Conservation (phyloP, 2,113 vertebrate species). For the Coptodon bakossiorum region DNA sequence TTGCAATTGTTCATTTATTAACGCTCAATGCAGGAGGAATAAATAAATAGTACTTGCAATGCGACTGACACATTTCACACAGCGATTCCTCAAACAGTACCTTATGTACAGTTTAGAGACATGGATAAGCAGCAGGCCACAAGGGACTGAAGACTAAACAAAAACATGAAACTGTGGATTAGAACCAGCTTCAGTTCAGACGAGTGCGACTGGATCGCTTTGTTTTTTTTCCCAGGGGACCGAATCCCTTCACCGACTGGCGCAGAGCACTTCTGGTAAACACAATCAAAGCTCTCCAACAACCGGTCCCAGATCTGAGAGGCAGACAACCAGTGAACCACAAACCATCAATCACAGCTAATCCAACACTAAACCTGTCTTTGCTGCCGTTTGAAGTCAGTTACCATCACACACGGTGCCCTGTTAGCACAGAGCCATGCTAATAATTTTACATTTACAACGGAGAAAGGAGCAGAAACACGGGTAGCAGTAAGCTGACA, state of each 20-base stretch:
- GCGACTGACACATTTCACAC: neutral
- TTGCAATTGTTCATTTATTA: neutral
- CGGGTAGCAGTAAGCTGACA: neutral
- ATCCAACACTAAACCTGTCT: conserved; percentile 54
- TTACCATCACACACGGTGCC: conserved; percentile 10
- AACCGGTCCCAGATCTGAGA: conserved; percentile 43
- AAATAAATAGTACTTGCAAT: neutral
- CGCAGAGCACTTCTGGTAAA: conserved; percentile 28
- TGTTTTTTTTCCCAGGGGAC: conserved; percentile 26
- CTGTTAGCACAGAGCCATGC: neutral
- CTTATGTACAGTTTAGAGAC: neutral
- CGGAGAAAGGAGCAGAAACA: neutral
- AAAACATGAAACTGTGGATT: conserved; percentile 27
- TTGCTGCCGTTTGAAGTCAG: conserved; percentile 42
- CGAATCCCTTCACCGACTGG: conserved; percentile 18
- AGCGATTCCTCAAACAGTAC: neutral
- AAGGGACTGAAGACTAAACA: neutral
- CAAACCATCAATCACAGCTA: conserved; percentile 50
- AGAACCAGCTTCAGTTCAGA: conserved; percentile 29
- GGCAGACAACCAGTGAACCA: conserved; percentile 38
- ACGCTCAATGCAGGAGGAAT: neutral
- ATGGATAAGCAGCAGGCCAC: neutral
- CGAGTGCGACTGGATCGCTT: conserved; percentile 23
- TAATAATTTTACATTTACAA: conserved; percentile 3
- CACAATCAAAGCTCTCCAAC: conserved; percentile 46